A percentile compares a stretch with the other conserved stretches of the same genome.
phyloP scores from a whole-genome alignment of 2,888 invertebrate genomes.

The Lasius platythorax region DNA sequence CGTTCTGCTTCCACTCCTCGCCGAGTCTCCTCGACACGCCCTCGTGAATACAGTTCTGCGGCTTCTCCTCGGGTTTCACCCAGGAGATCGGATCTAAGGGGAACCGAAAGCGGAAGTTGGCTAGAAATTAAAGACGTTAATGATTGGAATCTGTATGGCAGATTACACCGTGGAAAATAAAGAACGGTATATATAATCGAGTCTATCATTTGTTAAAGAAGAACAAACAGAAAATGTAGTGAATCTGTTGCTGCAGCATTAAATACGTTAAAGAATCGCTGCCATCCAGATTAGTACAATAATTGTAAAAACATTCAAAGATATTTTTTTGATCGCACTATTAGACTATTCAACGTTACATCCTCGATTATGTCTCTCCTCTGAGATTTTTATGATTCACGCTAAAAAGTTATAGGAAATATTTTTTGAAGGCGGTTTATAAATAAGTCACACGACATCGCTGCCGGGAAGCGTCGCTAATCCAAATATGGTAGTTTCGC shows the following conservation, averaged over 20 bases:
- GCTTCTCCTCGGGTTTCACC: constrained; percentile 63
- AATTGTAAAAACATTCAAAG: background rate
- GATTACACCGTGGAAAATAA: background rate
- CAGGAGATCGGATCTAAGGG: constrained; percentile 75
- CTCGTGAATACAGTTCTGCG: constrained; percentile 74
- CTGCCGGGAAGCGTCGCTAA: constrained; percentile 30
- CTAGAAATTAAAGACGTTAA: background rate
- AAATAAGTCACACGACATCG: constrained; percentile 34
- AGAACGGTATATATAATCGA: background rate
- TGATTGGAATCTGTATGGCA: background rate
- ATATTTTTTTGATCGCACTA: background rate
- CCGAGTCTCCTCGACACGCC: constrained; percentile 75
- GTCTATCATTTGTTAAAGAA: background rate
- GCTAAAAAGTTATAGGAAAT: constrained; percentile 17
- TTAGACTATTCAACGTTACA: background rate
- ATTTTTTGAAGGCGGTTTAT: constrained; percentile 35
- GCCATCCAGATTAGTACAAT: background rate
- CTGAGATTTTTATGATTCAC: constrained; percentile 10
- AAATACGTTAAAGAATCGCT: background rate
- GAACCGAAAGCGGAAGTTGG: background rate
- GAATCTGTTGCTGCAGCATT: too few species aligned
- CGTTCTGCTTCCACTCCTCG: constrained; percentile 72
- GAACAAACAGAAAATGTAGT: background rate
- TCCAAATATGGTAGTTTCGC: constrained; percentile 44
- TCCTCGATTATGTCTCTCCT: background rate